Base-by-base conservation (phyloP, 2,888 invertebrate species). In the Acholoe squamosa region DNA sequence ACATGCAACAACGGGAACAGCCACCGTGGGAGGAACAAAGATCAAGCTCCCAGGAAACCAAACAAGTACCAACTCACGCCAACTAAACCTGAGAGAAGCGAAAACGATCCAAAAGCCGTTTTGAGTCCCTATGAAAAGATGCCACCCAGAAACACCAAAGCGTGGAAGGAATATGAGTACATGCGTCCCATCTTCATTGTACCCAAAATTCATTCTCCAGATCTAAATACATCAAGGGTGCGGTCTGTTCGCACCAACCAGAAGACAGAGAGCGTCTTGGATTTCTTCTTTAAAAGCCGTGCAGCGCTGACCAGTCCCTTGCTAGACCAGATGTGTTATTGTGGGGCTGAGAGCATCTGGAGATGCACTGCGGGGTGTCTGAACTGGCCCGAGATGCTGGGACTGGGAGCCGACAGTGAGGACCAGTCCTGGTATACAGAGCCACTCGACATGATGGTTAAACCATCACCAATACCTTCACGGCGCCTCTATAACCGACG, bases 361-460 rank as follows among this genome's bases (percentile, higher is more conserved):
- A 25, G 86, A 54, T 86, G 86, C 56, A 86, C 86, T 12, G 28
- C 86, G 12, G 86, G 86, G 28, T 86, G 86, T 52, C 31, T 86
- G 28, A 86, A 56, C 86, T 86, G 86, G 86, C 86, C 86, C 33
- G 80, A 90, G 80, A 90, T 90, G 90, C 25, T 90, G 80, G 54
- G 90, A 0, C 54, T 86, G 25, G 54, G 56, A 25, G 86, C 86
- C 0, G 86, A 86, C 54, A 86, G 86, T n/a, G 86, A 94, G 90
- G 93, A 94, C 90, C 93, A 93, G 76, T 92, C 93, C 28, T 94
- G 94, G 94, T 94, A 94, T 91, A 94, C 94, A 31, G 92, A 94
- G 90, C 94, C 94, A 1, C 92, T 94, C 89, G 93, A 94, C 84
- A 92, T 91, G 10, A 92, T 94, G 61, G 84, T 92, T 31, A 93